These are phyloP conservation scores for Melanophora roralis DNA, from an alignment of 2,888 invertebrate genomes.

Conservation along the genomic window DNA sequence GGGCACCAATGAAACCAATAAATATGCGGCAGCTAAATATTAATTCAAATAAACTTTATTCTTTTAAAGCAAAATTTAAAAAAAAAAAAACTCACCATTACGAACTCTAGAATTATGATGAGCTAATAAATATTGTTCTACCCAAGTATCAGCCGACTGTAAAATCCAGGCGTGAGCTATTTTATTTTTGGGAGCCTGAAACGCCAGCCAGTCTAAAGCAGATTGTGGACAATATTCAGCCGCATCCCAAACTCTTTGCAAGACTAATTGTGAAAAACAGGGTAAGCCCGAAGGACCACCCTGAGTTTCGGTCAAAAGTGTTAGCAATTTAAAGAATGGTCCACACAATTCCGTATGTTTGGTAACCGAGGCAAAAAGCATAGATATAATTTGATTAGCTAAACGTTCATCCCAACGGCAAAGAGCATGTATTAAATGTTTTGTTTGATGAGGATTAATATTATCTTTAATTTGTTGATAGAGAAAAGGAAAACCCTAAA, in stretches of 20 bases:
- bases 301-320: slow-evolving; percentile 90
- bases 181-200: slow-evolving; percentile 91
- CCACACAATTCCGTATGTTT: slow-evolving; percentile 93
- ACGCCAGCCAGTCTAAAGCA: slow-evolving; percentile 93
- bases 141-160: slow-evolving; percentile 94
- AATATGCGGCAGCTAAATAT: slow-evolving; percentile 88
- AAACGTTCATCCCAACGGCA: slow-evolving; percentile 94
- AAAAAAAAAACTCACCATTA: slow-evolving; percentile 79
- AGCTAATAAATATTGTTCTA: slow-evolving; percentile 91
- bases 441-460: slow-evolving; percentile 93
- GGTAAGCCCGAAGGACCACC: slow-evolving; percentile 88
- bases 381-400: slow-evolving; percentile 91
- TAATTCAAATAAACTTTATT: neutral
- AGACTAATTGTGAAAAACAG: slow-evolving; percentile 92
- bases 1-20: slow-evolving; percentile 93
- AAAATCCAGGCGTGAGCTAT: slow-evolving; percentile 94
- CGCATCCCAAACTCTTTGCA: slow-evolving; percentile 92
- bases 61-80: neutral
- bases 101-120: slow-evolving; percentile 91
- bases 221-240: slow-evolving; percentile 94
- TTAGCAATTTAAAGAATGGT: slow-evolving; percentile 94
- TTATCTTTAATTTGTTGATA: slow-evolving; percentile 97
- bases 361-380: slow-evolving; percentile 93
- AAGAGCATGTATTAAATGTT: slow-evolving; percentile 92
- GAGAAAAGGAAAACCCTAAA: slow-evolving; percentile 92